Percentiles rank a stretch among this genome's conserved stretches.
Evolutionary conservation across 2,113 vertebrate species (phyloP).

Genomic region (Malurus melanocephalus): DNA sequence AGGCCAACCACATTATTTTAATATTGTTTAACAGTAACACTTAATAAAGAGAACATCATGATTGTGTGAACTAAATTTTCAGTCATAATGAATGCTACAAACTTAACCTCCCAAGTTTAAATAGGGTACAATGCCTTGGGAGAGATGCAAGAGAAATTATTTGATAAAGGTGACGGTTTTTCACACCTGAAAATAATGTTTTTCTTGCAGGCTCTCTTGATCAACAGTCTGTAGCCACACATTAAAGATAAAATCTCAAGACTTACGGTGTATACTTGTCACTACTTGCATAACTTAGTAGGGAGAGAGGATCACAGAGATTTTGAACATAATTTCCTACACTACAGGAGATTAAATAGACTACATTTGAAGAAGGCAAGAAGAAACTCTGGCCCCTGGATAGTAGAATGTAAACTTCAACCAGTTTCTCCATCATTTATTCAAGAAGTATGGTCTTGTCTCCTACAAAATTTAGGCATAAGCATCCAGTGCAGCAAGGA

Average conservation of each 20-base stretch:
- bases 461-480: constrained; percentile 41
- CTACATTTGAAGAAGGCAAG: constrained; percentile 73
- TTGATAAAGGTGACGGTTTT: constrained; percentile 91
- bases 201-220: constrained; percentile 84
- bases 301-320: constrained; percentile 73
- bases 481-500: not conserved
- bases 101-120: constrained; percentile 90
- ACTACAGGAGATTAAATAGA: constrained; percentile 85
- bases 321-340: constrained; percentile 82
- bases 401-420: constrained; percentile 73
- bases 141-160: constrained; percentile 82
- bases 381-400: constrained; percentile 63
- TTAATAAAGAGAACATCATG: constrained; percentile 76
- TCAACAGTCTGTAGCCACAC: constrained; percentile 91
- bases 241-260: constrained; percentile 91
- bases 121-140: constrained; percentile 81
- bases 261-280: constrained; percentile 88
- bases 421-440: constrained; percentile 52
- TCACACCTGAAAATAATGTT: constrained; percentile 97
- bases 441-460: constrained; percentile 33
- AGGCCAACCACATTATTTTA: constrained; percentile 69
- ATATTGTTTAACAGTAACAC: constrained; percentile 71
- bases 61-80: constrained; percentile 78
- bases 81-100: constrained; percentile 84
- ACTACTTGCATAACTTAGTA: constrained; percentile 88